Base-by-base conservation (phyloP, 2,113 vertebrate species). In the Hypanus sabinus region DNA sequence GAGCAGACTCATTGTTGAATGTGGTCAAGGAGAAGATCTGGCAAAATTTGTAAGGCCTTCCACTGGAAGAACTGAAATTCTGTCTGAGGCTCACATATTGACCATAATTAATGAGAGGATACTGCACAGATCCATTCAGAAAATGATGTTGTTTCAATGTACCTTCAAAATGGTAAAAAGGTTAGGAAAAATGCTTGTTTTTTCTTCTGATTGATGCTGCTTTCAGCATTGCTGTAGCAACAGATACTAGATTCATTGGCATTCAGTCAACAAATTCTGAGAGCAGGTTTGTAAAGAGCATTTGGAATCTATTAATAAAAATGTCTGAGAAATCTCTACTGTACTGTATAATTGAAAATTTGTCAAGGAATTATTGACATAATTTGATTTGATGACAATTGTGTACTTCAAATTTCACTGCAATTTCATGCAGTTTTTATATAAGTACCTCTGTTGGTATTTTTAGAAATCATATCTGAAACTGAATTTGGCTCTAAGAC, bases 221-320 rank as follows among this genome's bases (percentile, higher is more conserved):
- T 85, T 55, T 24, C 38, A 12, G 46, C 81, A 27, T 88, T 27
- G 5, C 30, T n/a, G n/a, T 57, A 62, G 57, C 57, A 62, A 88
- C 85, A 88, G 85, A 88, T 88, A 57, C 57, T 88, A 1, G 12
- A 88, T 60, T 88, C 85, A 90, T n/a, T 8, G 30, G 30, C 62
- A 30, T 30, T 65, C 65, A 65, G 85, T 90, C 30, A 65, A 90
- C 85, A 90, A 90, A 65, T 65, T 90, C 85, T 57, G 30, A 90
- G 62, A 65, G 33, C 57, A 65, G 85, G 85, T 88, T 88, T 57
- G 27, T 88, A 60, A 65, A 65, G 27, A 60, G 11, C 30, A 62
- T 87, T 90, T 90, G 33, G 60, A 62, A 90, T 65, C 57, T 36
- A 90, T 90, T 65, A 90, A 90, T 90, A 90, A 65, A 88, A 85